Conservation (phyloP, 2,888 invertebrate genomes). For the Leptura quadrifasciata region DNA sequence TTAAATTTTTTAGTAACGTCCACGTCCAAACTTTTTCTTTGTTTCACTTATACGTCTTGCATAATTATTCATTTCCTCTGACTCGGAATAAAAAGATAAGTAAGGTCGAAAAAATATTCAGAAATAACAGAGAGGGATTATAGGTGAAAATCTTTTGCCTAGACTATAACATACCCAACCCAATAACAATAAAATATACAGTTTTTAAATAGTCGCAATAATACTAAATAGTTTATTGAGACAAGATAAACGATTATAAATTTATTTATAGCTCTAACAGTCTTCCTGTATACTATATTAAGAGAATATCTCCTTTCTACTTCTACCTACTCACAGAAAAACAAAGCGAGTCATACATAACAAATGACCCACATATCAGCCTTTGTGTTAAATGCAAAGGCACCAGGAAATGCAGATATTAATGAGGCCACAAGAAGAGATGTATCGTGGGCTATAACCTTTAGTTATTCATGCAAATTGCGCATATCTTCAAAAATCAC, state of each 20-base stretch:
- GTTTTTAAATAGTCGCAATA: background rate
- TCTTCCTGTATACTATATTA: conserved; percentile 34
- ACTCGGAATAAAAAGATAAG: too few species aligned
- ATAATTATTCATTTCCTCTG: too few species aligned
- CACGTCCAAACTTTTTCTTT: too few species aligned
- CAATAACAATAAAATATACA: background rate
- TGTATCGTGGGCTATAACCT: conserved; percentile 17
- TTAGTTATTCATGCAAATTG: conserved; percentile 24
- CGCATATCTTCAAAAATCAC: background rate
- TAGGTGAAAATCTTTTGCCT: too few species aligned
- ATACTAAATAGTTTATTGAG: conserved; percentile 15
- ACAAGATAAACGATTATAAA: conserved; percentile 23
- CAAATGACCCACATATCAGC: conserved; percentile 47
- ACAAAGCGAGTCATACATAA: conserved; percentile 43
- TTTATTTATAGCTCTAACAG: conserved; percentile 24
- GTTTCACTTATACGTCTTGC: too few species aligned
- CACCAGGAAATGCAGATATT: conserved; percentile 39
- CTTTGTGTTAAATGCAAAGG: conserved; percentile 40
- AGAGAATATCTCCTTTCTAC: conserved; percentile 37
- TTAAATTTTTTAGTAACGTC: too few species aligned
- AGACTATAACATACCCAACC: background rate
- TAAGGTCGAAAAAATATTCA: too few species aligned
- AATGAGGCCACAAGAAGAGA: conserved; percentile 25
- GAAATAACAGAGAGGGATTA: too few species aligned
- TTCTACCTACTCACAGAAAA: conserved; percentile 24